Evolutionary conservation across 2,888 invertebrate genomes (phyloP).

Genomic region (Clitarchus hookeri): DNA sequence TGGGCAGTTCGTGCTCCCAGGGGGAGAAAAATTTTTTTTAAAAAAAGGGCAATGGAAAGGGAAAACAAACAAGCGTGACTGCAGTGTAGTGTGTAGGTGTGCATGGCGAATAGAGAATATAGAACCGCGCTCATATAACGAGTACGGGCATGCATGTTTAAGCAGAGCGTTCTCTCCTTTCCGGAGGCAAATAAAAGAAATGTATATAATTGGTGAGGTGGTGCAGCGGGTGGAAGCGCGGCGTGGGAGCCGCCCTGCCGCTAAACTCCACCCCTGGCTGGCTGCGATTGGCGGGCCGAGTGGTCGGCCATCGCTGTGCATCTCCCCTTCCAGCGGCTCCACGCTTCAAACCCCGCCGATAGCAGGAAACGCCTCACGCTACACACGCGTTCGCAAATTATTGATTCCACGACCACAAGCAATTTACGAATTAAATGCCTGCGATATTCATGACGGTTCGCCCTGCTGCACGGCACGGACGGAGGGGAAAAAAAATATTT

Average conservation of each 20-base stretch:
- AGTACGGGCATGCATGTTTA: not conserved
- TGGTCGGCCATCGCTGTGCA: not conserved
- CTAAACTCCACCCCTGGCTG: not conserved
- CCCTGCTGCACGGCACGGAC: not conserved
- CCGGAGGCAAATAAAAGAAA: not conserved
- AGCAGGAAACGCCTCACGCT: not conserved
- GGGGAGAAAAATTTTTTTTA: too few relatives aligned
- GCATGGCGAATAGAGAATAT: too few relatives aligned
- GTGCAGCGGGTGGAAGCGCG: not conserved
- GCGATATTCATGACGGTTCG: constrained; percentile 20
- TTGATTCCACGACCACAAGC: not conserved
- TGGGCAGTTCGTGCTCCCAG: too few relatives aligned
- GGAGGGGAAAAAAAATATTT: not conserved
- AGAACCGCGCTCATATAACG: not conserved
- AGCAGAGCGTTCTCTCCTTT: not conserved
- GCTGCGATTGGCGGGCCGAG: constrained; percentile 4
- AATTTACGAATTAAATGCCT: constrained; percentile 25
- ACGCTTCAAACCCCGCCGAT: not conserved
- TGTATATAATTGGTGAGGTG: not conserved
- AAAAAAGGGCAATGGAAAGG: too few relatives aligned
- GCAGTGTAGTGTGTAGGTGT: too few relatives aligned
- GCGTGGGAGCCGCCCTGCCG: not conserved
- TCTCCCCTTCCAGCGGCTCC: constrained; percentile 1
- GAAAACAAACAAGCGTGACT: too few relatives aligned
- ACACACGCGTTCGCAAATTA: not conserved